Percentiles rank a stretch among this genome's conserved stretches.
phyloP scores from a whole-genome alignment of 1,140 invertebrate species.

The Halesus radiatus region DNA sequence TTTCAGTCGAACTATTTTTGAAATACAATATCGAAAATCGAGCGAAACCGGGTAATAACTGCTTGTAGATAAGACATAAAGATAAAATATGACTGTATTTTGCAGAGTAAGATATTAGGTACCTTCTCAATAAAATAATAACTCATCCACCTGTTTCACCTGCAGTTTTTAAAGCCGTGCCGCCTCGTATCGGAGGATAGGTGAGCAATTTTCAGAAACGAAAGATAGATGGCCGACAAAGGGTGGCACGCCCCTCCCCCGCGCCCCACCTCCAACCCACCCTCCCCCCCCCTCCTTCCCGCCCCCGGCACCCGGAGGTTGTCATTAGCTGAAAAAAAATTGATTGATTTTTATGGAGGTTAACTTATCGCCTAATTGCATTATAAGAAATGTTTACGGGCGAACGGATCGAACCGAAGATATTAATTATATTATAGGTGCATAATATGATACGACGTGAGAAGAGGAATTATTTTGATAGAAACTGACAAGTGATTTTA shows the following conservation, averaged over 20 bases:
- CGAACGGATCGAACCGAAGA: constrained; percentile 16
- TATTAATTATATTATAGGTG: constrained; percentile 24
- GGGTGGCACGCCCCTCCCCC: constrained; percentile 49
- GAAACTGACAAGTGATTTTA: background rate
- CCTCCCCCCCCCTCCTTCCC: background rate
- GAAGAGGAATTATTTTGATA: constrained; percentile 36
- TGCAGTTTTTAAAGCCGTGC: constrained; percentile 42
- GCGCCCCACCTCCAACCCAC: background rate
- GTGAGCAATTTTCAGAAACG: constrained; percentile 54
- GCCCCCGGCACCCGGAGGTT: constrained; percentile 39
- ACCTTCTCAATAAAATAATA: no score
- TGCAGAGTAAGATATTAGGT: no score
- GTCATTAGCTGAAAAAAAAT: constrained; percentile 57
- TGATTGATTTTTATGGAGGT: constrained; percentile 55
- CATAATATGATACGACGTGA: background rate
- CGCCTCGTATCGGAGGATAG: constrained; percentile 2
- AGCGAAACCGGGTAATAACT: no score
- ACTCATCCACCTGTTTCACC: background rate
- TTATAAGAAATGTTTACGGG: constrained; percentile 45
- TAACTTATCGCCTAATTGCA: constrained; percentile 47
- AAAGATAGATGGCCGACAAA: constrained; percentile 58
- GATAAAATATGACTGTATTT: no score
- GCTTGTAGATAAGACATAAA: no score
- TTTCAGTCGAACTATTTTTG: no score
- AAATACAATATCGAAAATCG: no score